Base-by-base conservation (phyloP, 2,888 invertebrate genomes). In the Myopa testacea region DNA sequence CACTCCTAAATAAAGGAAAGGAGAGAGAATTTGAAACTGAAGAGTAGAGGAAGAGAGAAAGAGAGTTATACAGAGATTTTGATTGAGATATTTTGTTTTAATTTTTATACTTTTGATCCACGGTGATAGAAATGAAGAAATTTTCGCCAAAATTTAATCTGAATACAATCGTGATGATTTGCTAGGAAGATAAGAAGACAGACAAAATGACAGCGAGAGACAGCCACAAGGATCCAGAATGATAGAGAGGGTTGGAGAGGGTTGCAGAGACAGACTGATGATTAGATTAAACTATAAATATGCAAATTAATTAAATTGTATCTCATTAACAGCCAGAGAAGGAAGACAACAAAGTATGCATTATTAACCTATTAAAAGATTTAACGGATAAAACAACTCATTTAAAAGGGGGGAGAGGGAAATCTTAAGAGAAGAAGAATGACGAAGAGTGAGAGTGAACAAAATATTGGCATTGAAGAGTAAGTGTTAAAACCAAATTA, bases 61-160 rank as follows among this genome's bases (percentile, higher is more conserved):
- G 10, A 52, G 52, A 52, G 1, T 52, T 26, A 2, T 26, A 26
- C 26, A 26, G 26, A 26, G 26, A 26, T 2, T 26, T 26, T 26
- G 2, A 26, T 26, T 26, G 26, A 26, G 26, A 26, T 26, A 26
- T 58, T 12, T 58, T 12, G 19, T n/a, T 58, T 58, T 12, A 0
- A 58, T 58, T 12, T 58, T 12, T 16, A 2, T 19, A 58, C n/a
- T 58, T 12, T 19, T 16, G n/a, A 6, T 16, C 58, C 58, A 58
- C 58, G 16, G 58, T 58, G 19, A 58, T 3, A 58, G 58, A 67
- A 65, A 65, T 67, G 58, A 26, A 34, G 16, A 52, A 75, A 37
- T 45, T 75, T 40, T 58, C 38, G 58, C 38, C 40, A 40, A 37
- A 72, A 60, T 60, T 34, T 60, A 58, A 72, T 72, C 19, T 72